A percentile compares a stretch with the other conserved stretches of the same genome.
Evolutionary conservation across 2,888 invertebrate genomes (phyloP).

Genomic region (Plebejus melissa): DNA sequence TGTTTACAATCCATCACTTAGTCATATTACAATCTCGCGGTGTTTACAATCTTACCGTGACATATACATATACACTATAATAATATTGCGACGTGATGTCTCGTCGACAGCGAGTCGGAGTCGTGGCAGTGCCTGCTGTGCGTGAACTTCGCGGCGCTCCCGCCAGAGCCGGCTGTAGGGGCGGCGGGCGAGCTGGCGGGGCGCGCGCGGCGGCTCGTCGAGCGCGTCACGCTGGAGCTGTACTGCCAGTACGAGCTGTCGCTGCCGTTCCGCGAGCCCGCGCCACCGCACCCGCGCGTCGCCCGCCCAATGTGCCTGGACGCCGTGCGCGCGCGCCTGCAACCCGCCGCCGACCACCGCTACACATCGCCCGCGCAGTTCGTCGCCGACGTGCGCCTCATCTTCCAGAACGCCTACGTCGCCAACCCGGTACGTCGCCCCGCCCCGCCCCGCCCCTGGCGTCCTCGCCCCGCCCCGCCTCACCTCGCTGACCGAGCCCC

Average conservation of each 20-base stretch:
- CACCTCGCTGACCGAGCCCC: not conserved
- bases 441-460: not conserved
- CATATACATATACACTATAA: too few species aligned
- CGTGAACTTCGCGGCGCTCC: slow-evolving; percentile 86
- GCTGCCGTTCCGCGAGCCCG: slow-evolving; percentile 91
- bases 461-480: not conserved
- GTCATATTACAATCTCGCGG: too few species aligned
- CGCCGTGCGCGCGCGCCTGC: slow-evolving; percentile 88
- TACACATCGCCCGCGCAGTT: slow-evolving; percentile 88
- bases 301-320: slow-evolving; percentile 91
- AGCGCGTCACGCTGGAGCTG: slow-evolving; percentile 91
- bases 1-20: too few species aligned
- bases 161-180: slow-evolving; percentile 52
- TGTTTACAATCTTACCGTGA: too few species aligned
- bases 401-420: slow-evolving; percentile 92
- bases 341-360: slow-evolving; percentile 84
- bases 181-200: slow-evolving; percentile 70
- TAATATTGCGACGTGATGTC: not conserved
- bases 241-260: slow-evolving; percentile 95
- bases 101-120: slow-evolving; percentile 84
- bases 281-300: slow-evolving; percentile 83
- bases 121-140: slow-evolving; percentile 96
- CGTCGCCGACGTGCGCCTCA: slow-evolving; percentile 88
- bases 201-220: slow-evolving; percentile 84
- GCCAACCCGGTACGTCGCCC: slow-evolving; percentile 87